Evolutionary conservation across 2,113 vertebrate genomes (phyloP).

Genomic region (Lota lota): DNA sequence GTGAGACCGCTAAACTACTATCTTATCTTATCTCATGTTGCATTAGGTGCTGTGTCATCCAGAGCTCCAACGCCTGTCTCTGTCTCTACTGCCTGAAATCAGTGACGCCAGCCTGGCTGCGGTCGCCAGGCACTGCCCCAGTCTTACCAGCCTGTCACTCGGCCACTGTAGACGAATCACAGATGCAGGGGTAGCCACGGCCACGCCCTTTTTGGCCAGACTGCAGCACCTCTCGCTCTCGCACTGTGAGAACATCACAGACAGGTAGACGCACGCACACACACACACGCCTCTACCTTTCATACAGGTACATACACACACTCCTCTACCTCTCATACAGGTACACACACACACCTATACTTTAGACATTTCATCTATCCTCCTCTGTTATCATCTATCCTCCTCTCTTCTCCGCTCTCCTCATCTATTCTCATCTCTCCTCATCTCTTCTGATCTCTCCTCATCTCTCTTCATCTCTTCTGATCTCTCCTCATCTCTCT

Average conservation of each 20-base stretch:
- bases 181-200: constrained; percentile 70
- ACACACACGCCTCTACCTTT: background rate
- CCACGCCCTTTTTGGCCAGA: constrained; percentile 63
- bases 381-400: no score
- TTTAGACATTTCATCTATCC: no score
- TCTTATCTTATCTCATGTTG: no score
- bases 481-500: no score
- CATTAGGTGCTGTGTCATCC: constrained; percentile 72
- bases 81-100: constrained; percentile 76
- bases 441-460: no score
- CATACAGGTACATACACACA: background rate
- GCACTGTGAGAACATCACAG: constrained; percentile 75
- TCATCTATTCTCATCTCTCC: no score
- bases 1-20: no score
- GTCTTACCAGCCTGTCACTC: constrained; percentile 72
- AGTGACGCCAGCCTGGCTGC: constrained; percentile 73
- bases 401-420: no score
- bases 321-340: no score
- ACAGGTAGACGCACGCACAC: constrained; percentile 66
- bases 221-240: constrained; percentile 80
- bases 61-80: constrained; percentile 73
- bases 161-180: constrained; percentile 77
- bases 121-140: constrained; percentile 73
- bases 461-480: no score
- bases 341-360: background rate